Base-by-base conservation (phyloP, 2,797 vertebrate genomes). In the Betta splendens region DNA sequence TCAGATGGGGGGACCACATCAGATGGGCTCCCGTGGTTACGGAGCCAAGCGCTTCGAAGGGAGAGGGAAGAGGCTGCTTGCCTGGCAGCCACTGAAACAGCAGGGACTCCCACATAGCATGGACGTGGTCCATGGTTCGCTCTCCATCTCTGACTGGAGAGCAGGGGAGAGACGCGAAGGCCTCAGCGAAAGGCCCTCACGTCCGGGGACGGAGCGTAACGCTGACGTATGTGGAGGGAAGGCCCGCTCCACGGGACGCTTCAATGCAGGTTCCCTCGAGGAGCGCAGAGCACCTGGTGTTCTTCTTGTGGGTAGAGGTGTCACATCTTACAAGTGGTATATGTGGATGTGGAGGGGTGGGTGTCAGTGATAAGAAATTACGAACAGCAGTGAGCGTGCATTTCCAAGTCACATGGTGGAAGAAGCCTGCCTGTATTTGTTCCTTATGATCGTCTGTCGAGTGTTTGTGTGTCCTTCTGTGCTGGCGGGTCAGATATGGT, bases 381-480 rank as follows among this genome's bases (percentile, higher is more conserved):
- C 21, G 77, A 90, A 89, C 89, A 89, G 85, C 87, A 86, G 85
- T 85, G 84, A 88, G 84, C 76, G 45, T 60, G 73, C 83, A 83
- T 83, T 75, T 89, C 88, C 89, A 89, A 90, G 85, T 86, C 85
- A 85, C 87, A 81, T 86, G 85, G 84, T 50, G 68, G 80, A 86
- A 72, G 71, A 75, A 86, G 85, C 67, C 80, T 49, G 86, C 72
- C 82, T 87, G 88, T 87, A 86, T 90, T 86, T 85, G 80, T 87
- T 87, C 83, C 79, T 80, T 80, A 88, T 83, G 84, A 87, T 90
- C 88, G 86, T 92, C 90, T 91, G 89, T 88, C 84, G 59, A 89
- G 90, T 90, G 90, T 92, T 92, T 91, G 87, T 61, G 74, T 89
- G 85, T 92, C 91, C 91, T 92, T 92, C 91, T 92, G 92, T 92